Base-by-base conservation (phyloP, 2,888 invertebrate species). In the Phyto melanocephala region DNA sequence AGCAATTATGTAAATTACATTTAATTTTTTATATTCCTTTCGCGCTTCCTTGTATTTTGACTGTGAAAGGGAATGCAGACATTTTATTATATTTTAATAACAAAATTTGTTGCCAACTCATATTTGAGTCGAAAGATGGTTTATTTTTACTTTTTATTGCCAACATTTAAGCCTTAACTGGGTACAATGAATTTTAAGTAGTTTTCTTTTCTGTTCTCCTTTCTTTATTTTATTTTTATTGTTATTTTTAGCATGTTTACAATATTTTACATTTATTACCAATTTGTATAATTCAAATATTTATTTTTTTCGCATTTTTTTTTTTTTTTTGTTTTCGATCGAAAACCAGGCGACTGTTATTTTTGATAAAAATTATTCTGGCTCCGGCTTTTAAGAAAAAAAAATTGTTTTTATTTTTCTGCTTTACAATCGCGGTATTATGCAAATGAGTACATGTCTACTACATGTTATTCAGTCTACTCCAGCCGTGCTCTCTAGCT, bases 141-240 rank as follows among this genome's bases (percentile, higher is more conserved):
- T 50, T 6, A 22, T 52, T 50, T 58, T 17, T 11, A 1, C 28
- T 52, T 42, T n/a, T 0, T 0, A 3, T 70, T 45, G 13, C 11
- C 20, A 17, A 7, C 28, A 22, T 33, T 72, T 81, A 52, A 82
- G 70, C 78, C 75, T 35, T 47, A 24, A 79, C 45, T 56, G 81
- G 67, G n/a, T 50, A 28, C 81, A 81, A 82, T 82, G 81, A 82
- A 82, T 82, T 82, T 82, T 82, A 82, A 82, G 78, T 79, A 78
- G 78, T 82, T 79, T 78, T 65, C 56, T 50, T 65, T 68, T 63
- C 6, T 1, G 24, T 11, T 67, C 15, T 22, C 10, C 4, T 60
- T 45, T 13, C 54, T 77, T 33, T 4, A 11, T 35, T 68, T n/a
- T 35, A 8, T 15, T 63, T 24, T 76, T 72, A 20, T 8, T 71